Evolutionary conservation across 2,888 invertebrate genomes (phyloP).

Genomic region (Drosophila neotestacea): DNA sequence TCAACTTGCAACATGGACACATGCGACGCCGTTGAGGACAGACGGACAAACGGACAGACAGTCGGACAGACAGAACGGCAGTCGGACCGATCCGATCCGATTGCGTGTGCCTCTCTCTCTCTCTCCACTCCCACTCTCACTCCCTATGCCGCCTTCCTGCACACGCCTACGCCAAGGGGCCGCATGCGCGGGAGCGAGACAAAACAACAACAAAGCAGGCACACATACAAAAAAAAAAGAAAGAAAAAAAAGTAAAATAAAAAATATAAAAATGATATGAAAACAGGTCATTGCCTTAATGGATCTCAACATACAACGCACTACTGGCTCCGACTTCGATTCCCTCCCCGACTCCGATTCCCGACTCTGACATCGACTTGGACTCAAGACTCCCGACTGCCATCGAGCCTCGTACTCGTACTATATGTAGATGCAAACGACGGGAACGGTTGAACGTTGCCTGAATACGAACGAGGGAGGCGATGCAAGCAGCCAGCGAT

Average conservation of each 20-base stretch:
- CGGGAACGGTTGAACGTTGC: slow-evolving; percentile 61
- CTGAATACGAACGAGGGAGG: slow-evolving; percentile 69
- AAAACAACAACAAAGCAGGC: slow-evolving; percentile 78
- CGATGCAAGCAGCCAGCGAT: slow-evolving; percentile 68
- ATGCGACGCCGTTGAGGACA: slow-evolving; percentile 52
- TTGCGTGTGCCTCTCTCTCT: slow-evolving; percentile 68
- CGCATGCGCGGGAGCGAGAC: slow-evolving; percentile 67
- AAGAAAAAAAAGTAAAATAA: slow-evolving; percentile 25
- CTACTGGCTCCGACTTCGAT: slow-evolving; percentile 42
- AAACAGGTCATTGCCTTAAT: slow-evolving; percentile 84
- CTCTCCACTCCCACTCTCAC: slow-evolving; percentile 9
- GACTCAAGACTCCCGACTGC: slow-evolving; percentile 25
- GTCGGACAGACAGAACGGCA: slow-evolving; percentile 20
- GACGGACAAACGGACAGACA: slow-evolving; percentile 29
- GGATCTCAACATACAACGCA: slow-evolving; percentile 69
- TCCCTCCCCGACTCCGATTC: slow-evolving; percentile 16
- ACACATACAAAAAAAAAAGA: slow-evolving; percentile 26
- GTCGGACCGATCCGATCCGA: slow-evolving; percentile 53
- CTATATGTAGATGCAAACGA: slow-evolving; percentile 63
- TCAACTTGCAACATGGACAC: slow-evolving; percentile 82
- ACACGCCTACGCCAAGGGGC: slow-evolving; percentile 57
- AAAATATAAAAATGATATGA: slow-evolving; percentile 76
- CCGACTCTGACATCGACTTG: slow-evolving; percentile 17
- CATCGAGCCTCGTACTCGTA: slow-evolving; percentile 36
- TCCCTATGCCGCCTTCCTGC: slow-evolving; percentile 22